Evolutionary conservation across 2,888 invertebrate genomes (phyloP).

Genomic region (Gnatocerus cornutus): DNA sequence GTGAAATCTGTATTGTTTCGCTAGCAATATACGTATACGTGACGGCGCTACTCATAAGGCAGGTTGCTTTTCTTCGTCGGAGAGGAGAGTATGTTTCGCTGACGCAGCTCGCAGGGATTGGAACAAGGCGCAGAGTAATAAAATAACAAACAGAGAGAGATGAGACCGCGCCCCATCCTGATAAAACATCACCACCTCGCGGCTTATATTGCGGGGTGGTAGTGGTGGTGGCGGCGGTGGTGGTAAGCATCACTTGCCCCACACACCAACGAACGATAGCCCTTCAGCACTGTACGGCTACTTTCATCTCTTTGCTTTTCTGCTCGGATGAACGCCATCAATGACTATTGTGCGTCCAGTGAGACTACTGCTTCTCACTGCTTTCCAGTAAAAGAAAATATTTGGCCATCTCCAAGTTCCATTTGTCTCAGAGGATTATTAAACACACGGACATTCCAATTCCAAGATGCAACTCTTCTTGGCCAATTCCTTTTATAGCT

Average conservation of each 20-base stretch:
- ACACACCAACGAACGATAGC: conserved; percentile 39
- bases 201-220: conserved; percentile 51
- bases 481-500: conserved; percentile 7
- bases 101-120: conserved; percentile 63
- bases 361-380: conserved; percentile 46
- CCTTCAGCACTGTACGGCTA: conserved; percentile 47
- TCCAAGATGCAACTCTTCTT: conserved; percentile 27
- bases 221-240: conserved; percentile 36
- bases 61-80: conserved; percentile 50
- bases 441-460: conserved; percentile 42
- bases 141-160: conserved; percentile 65
- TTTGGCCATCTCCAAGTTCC: conserved; percentile 52
- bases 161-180: conserved; percentile 63
- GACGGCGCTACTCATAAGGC: conserved; percentile 58
- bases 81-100: conserved; percentile 55
- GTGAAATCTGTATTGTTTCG: conserved; percentile 44
- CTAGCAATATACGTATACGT: conserved; percentile 54
- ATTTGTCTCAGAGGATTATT: conserved; percentile 53
- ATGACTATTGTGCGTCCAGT: conserved; percentile 53
- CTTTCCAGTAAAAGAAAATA: conserved; percentile 49
- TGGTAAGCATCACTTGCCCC: conserved; percentile 32
- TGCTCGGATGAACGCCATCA: conserved; percentile 58
- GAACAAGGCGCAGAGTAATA: conserved; percentile 64
- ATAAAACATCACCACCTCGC: conserved; percentile 60
- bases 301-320: conserved; percentile 59